A percentile compares a stretch with the other conserved stretches of the same genome.
These are phyloP conservation scores for Acromyrmex heyeri DNA, from an alignment of 1,140 invertebrate species.

Conservation along the genomic window DNA sequence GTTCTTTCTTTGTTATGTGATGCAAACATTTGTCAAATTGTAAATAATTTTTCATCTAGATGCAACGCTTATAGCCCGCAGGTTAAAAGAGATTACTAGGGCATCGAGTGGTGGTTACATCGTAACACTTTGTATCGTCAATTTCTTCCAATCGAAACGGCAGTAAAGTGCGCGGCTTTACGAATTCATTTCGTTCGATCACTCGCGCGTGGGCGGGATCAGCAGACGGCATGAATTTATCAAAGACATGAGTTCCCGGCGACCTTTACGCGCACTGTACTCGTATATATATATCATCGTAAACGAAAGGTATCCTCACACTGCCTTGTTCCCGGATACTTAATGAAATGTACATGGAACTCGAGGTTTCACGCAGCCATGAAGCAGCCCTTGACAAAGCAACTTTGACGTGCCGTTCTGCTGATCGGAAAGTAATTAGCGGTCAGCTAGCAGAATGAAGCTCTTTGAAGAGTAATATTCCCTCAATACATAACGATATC, in stretches of 20 bases:
- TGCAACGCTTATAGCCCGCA: not conserved
- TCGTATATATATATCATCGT: not conserved
- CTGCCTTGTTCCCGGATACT: constrained; percentile 42
- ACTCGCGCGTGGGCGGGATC: constrained; percentile 16
- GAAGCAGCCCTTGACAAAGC: constrained; percentile 57
- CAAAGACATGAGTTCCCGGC: not conserved
- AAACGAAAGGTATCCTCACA: constrained; percentile 27
- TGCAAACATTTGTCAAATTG: too few species aligned
- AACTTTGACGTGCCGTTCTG: constrained; percentile 59
- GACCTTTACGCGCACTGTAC: constrained; percentile 32
- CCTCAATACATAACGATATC: constrained; percentile 66
- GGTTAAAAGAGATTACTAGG: constrained; percentile 9
- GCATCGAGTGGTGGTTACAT: constrained; percentile 2
- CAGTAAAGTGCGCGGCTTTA: constrained; percentile 23
- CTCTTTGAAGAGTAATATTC: constrained; percentile 65
- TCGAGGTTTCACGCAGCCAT: constrained; percentile 47
- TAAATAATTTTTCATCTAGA: not conserved
- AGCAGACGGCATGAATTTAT: constrained; percentile 31
- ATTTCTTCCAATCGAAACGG: constrained; percentile 10
- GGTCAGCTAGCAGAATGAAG: not conserved
- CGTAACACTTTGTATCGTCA: constrained; percentile 28
- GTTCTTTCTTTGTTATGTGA: too few species aligned
- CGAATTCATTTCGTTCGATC: constrained; percentile 49
- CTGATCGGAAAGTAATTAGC: constrained; percentile 72
- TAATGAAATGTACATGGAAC: constrained; percentile 69